Conservation (phyloP, 2,888 invertebrate species). For the Aricia artaxerxes region DNA sequence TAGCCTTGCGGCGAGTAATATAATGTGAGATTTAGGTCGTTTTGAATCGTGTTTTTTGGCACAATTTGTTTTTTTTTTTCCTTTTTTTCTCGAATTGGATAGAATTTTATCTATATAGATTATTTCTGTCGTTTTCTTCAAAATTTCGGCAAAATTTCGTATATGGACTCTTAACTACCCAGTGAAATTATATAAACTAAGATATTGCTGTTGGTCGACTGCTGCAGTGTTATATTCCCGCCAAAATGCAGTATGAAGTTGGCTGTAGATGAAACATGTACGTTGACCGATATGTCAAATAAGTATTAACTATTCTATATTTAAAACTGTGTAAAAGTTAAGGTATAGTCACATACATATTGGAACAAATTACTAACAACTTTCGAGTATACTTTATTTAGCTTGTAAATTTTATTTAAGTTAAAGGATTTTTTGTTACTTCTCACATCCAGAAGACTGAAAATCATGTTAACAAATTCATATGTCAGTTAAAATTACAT, state of each 20-base stretch:
- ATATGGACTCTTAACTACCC: constrained; percentile 3
- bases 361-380: constrained; percentile 14
- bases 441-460: constrained; percentile 27
- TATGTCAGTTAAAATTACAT: constrained; percentile 17
- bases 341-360: not conserved
- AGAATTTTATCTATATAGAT: no score
- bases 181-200: constrained; percentile 30
- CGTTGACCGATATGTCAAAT: constrained; percentile 5
- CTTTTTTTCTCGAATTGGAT: no score
- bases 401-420: constrained; percentile 23
- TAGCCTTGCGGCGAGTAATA: no score
- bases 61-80: no score
- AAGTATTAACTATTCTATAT: constrained; percentile 20
- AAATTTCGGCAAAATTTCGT: no score
- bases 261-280: not conserved
- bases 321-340: constrained; percentile 9
- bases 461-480: constrained; percentile 7
- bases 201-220: constrained; percentile 1
- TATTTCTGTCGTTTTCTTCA: not conserved
- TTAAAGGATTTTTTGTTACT: constrained; percentile 14
- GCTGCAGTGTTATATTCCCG: constrained; percentile 6
- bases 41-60: no score
- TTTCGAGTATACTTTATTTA: constrained; percentile 20
- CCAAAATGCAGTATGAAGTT: constrained; percentile 1
- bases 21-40: no score